Base-by-base conservation (phyloP, 2,888 invertebrate species). In the Plemyria rubiginata region DNA sequence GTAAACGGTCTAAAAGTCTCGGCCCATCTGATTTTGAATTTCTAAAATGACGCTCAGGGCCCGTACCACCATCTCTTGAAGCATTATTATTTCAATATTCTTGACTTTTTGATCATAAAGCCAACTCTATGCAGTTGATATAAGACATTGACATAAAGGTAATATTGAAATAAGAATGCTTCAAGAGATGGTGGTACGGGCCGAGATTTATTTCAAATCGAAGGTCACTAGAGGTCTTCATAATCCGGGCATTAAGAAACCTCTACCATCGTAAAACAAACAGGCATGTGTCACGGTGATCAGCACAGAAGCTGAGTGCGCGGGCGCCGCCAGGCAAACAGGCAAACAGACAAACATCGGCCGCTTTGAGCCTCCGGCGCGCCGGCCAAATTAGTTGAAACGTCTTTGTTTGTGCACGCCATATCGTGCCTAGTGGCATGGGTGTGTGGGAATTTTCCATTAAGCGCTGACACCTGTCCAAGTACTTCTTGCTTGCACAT, bases 281-380 rank as follows among this genome's bases (percentile, higher is more conserved):
- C 60, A 67, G 11, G 54, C 51, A 68, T 67, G 67, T 70, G 66
- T 62, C 59, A 55, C 65, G 62, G 63, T 60, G 65, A 64, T 60
- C 64, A 48, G 62, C 62, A 68, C 68, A 66, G 66, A 56, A 70
- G 66, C 55, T 52, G 61, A 64, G 64, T 62, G 70, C 54, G 57
- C 54, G 72, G 73, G 73, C 73, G 73, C 73, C 73, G 66, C 16
- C 61, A 61, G 41, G 65, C 67, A 69, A 70, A 70, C 70, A 68
- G 43, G 9, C n/a, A n/a, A 22, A 22, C 22, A 22, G 22, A 22
- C 54, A 54, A 51, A 60, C 53, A 54, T 8, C 22, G 16, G 55
- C 13, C 43, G 52, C 65, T 65, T 71, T 69, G 68, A 55, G 52
- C n/a, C 22, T 57, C 55, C 61, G 61, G 54, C 66, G 67, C 64